Evolutionary conservation across 2,113 vertebrate species (phyloP).

Genomic region (Malurus alboscapulatus): DNA sequence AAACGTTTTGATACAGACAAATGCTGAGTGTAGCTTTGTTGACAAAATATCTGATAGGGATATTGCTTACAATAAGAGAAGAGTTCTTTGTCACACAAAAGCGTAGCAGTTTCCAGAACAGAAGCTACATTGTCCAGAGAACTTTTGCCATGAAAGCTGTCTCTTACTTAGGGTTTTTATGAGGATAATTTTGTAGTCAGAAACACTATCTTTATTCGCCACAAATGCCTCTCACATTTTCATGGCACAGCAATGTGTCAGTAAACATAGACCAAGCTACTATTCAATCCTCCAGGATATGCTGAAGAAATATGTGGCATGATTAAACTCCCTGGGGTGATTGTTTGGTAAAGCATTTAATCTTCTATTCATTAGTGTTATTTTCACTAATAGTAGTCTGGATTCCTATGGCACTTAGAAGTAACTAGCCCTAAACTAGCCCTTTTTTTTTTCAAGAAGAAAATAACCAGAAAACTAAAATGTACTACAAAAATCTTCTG

Average conservation of each 20-base stretch:
- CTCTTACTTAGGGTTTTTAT: not conserved
- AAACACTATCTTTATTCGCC: not conserved
- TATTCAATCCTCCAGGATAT: not conserved
- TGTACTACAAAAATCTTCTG: not conserved
- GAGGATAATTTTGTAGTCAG: slow-evolving; percentile 4
- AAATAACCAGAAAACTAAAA: slow-evolving; percentile 11
- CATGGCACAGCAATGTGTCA: not conserved
- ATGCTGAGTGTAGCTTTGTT: not conserved
- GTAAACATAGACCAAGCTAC: slow-evolving; percentile 4
- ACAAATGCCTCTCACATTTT: slow-evolving; percentile 19
- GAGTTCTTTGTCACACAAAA: not conserved
- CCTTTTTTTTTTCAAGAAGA: not conserved
- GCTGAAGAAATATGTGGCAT: not conserved
- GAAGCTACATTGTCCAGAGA: not conserved
- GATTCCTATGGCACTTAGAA: not conserved
- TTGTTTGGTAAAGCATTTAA: not conserved
- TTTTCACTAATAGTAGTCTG: not conserved
- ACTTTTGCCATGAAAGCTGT: not conserved
- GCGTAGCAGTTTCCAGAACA: not conserved
- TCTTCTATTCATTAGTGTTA: slow-evolving; percentile 16
- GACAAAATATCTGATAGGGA: not conserved
- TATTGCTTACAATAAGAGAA: not conserved
- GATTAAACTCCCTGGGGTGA: slow-evolving; percentile 20
- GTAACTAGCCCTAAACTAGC: not conserved
- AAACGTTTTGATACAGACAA: not conserved